phyloP scores from a whole-genome alignment of 2,888 invertebrate species.

The Scaptomyza cyrtandrae region DNA sequence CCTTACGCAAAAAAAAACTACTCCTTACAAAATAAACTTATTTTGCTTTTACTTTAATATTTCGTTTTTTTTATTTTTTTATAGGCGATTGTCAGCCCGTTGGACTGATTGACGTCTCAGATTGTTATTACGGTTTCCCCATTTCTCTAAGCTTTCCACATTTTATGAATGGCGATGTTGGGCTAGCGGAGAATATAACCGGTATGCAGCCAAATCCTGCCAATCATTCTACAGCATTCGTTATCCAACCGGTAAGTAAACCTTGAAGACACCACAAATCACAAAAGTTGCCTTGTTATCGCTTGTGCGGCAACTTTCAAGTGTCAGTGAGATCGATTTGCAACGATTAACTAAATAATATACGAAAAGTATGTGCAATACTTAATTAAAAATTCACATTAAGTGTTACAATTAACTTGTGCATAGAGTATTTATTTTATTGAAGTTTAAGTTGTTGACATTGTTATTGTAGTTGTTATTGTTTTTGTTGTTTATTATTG shows the following conservation, averaged over 20 bases:
- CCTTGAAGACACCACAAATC: slow-evolving; percentile 29
- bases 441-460: slow-evolving; percentile 20
- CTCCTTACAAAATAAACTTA: background rate
- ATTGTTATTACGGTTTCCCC: slow-evolving; percentile 96
- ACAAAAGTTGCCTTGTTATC: slow-evolving; percentile 13
- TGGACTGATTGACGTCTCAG: slow-evolving; percentile 92
- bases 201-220: slow-evolving; percentile 88
- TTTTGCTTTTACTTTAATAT: slow-evolving; percentile 29
- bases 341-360: slow-evolving; percentile 33
- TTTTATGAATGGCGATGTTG: slow-evolving; percentile 90
- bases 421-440: slow-evolving; percentile 31
- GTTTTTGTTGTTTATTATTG: slow-evolving; percentile 13
- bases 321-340: slow-evolving; percentile 41
- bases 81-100: slow-evolving; percentile 88
- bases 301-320: slow-evolving; percentile 49
- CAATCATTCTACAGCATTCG: slow-evolving; percentile 89
- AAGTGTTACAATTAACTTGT: slow-evolving; percentile 42
- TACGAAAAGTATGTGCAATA: slow-evolving; percentile 38
- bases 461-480: background rate
- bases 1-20: background rate
- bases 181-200: slow-evolving; percentile 88
- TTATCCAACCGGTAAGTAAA: slow-evolving; percentile 90
- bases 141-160: slow-evolving; percentile 95
- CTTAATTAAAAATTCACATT: slow-evolving; percentile 42
- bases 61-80: background rate